These are phyloP conservation scores for Lasioglossum calceatum DNA, from an alignment of 2,888 invertebrate genomes.

Conservation along the genomic window DNA sequence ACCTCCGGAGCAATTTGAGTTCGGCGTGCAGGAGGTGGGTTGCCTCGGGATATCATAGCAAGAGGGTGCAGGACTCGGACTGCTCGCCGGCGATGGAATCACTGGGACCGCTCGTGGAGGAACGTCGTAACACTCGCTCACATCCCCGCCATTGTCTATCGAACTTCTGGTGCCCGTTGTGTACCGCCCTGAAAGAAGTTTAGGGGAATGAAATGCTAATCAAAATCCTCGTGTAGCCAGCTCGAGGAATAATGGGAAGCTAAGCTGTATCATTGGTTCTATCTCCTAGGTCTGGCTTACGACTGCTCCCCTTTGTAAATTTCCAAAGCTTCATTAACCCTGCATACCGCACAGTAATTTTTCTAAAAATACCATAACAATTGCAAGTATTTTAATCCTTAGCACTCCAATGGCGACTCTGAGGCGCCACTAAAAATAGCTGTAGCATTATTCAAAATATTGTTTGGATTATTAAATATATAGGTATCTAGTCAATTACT, in stretches of 20 bases:
- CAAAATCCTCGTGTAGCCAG: neutral
- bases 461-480: too few relatives aligned
- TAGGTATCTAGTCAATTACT: too few relatives aligned
- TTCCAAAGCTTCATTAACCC: neutral
- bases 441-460: too few relatives aligned
- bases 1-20: constrained; percentile 79
- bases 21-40: constrained; percentile 81
- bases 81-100: constrained; percentile 86
- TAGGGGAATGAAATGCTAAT: neutral
- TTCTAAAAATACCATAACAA: neutral
- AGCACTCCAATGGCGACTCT: too few relatives aligned
- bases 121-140: constrained; percentile 86
- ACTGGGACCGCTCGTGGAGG: constrained; percentile 88
- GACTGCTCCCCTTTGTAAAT: neutral
- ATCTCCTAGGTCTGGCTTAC: neutral
- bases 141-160: constrained; percentile 78
- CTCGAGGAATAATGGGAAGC: neutral
- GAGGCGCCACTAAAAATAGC: too few relatives aligned
- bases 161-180: constrained; percentile 76
- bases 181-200: constrained; percentile 75
- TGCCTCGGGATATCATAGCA: constrained; percentile 83
- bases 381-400: too few relatives aligned
- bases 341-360: neutral
- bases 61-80: constrained; percentile 85
- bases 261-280: neutral